Percentiles rank a stretch among this genome's conserved stretches.
phyloP scores from a whole-genome alignment of 2,113 vertebrate species.

The Tragelaphus imberbis region DNA sequence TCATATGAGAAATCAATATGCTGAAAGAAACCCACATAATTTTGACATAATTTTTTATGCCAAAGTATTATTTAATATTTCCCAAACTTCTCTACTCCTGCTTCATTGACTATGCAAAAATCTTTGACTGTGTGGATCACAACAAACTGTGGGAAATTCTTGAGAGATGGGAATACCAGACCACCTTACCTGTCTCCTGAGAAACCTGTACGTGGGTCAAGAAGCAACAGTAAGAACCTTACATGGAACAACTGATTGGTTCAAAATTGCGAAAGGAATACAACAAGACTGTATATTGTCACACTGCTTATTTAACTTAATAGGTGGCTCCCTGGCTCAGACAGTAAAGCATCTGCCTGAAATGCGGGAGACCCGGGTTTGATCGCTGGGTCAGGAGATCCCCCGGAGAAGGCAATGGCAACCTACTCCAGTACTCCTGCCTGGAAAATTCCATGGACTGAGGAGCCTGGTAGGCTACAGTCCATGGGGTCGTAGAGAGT shows the following conservation, averaged over 20 bases:
- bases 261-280: neutral
- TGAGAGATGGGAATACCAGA: neutral
- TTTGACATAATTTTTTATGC: neutral
- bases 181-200: neutral
- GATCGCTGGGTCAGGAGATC: too few species aligned
- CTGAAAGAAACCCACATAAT: neutral
- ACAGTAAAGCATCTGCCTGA: too few species aligned
- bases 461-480: too few species aligned
- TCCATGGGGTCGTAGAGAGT: too few species aligned
- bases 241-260: neutral
- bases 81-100: neutral
- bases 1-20: neutral
- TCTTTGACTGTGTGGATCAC: neutral
- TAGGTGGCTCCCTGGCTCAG: too few species aligned
- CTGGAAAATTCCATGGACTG: too few species aligned
- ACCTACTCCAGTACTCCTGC: too few species aligned
- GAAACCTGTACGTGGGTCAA: neutral
- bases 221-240: neutral
- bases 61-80: constrained; percentile 1
- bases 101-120: neutral
- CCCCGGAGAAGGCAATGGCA: too few species aligned
- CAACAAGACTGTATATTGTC: neutral
- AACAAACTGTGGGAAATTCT: neutral
- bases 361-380: too few species aligned
- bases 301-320: neutral